These are phyloP conservation scores for Sebastes schlegelii DNA, from an alignment of 2,113 vertebrate species.

Conservation along the genomic window DNA sequence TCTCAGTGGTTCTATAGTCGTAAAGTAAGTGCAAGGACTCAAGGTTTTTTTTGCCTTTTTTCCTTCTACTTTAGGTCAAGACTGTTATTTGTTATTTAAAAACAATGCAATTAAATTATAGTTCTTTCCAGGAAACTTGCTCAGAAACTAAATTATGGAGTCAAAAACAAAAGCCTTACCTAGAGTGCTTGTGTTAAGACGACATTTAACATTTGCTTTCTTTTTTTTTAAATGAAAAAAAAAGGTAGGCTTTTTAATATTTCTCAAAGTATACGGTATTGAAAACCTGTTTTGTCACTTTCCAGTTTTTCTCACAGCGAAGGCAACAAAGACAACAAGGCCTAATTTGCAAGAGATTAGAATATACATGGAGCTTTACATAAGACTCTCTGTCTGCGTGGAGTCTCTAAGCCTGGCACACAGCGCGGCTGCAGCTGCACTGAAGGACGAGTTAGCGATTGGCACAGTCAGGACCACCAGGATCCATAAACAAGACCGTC, in stretches of 20 bases:
- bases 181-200: neutral
- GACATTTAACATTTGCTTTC: neutral
- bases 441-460: slow-evolving; percentile 28
- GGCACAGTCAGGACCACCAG: slow-evolving; percentile 53
- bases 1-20: neutral
- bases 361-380: slow-evolving; percentile 26
- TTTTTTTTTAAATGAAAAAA: neutral
- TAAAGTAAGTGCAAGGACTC: neutral
- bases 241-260: too few species aligned
- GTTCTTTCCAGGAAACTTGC: neutral
- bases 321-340: neutral
- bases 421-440: slow-evolving; percentile 41
- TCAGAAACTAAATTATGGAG: neutral
- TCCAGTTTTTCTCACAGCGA: neutral
- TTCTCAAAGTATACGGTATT: neutral
- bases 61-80: neutral
- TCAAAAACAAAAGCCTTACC: neutral
- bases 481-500: slow-evolving; percentile 27
- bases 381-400: slow-evolving; percentile 22
- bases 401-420: slow-evolving; percentile 27
- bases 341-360: slow-evolving; percentile 8
- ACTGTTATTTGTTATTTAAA: neutral
- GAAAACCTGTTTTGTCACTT: neutral
- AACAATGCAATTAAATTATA: neutral
- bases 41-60: neutral